Evolutionary conservation across 2,888 invertebrate genomes (phyloP).

Genomic region (Opisthograptis luteolata): DNA sequence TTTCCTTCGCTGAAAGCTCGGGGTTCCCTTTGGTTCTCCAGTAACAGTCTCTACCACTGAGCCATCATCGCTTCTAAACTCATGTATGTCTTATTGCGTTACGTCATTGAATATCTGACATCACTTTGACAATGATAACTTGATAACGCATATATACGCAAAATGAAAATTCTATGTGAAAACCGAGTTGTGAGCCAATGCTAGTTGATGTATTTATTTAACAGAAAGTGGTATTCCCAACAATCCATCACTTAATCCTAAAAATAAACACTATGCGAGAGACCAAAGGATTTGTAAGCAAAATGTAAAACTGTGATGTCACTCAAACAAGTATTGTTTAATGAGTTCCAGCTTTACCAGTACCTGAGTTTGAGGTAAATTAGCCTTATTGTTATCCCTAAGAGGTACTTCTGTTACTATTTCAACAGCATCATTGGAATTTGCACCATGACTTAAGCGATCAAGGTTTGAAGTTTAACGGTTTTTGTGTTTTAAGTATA

Average conservation of each 20-base stretch:
- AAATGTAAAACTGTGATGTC: constrained; percentile 23
- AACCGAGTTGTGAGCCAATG: too few species aligned
- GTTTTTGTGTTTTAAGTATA: not conserved
- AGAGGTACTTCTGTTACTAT: constrained; percentile 10
- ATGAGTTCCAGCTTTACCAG: constrained; percentile 14
- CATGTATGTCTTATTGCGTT: too few species aligned
- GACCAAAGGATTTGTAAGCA: constrained; percentile 8
- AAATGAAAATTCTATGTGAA: too few species aligned
- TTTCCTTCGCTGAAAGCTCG: too few species aligned
- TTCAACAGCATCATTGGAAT: constrained; percentile 6
- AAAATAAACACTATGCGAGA: constrained; percentile 1
- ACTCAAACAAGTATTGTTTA: constrained; percentile 30
- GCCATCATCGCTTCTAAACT: too few species aligned
- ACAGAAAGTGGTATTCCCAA: not conserved
- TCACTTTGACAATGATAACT: too few species aligned
- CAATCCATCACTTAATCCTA: not conserved
- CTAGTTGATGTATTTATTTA: too few species aligned
- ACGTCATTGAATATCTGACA: too few species aligned
- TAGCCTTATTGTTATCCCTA: constrained; percentile 18
- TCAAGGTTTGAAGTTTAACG: not conserved
- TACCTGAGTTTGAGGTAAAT: constrained; percentile 16
- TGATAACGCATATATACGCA: too few species aligned
- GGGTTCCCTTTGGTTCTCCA: too few species aligned
- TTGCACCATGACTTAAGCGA: not conserved
- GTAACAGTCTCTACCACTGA: too few species aligned